A percentile compares a stretch with the other conserved stretches of the same genome.
Conservation (phyloP, 2,113 vertebrate species). For the Brachyhypopomus gauderio region DNA sequence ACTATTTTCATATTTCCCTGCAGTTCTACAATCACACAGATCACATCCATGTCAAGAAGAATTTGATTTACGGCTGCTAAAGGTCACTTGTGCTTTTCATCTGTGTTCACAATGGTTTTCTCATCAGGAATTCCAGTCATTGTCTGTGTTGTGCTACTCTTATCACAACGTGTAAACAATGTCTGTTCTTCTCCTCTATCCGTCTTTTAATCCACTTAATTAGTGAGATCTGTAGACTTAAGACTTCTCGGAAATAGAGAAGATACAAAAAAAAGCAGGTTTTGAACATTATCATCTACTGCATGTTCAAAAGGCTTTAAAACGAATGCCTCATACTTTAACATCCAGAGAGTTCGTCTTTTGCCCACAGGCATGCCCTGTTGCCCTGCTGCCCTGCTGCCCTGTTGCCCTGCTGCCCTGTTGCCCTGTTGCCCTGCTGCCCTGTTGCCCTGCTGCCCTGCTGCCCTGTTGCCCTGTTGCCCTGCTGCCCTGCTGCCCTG, state of each 20-base stretch:
- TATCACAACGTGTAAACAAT: conserved; percentile 73
- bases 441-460: background rate
- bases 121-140: conserved; percentile 72
- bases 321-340: conserved; percentile 22
- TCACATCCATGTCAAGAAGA: conserved; percentile 8
- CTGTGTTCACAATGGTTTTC: conserved; percentile 65
- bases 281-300: conserved; percentile 40
- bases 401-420: background rate
- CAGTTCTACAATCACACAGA: background rate
- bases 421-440: background rate
- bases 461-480: background rate
- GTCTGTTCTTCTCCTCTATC: conserved; percentile 61
- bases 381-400: background rate
- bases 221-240: conserved; percentile 64
- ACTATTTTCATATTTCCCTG: background rate
- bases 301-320: conserved; percentile 23
- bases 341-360: background rate
- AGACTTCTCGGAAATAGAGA: conserved; percentile 53
- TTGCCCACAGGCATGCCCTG: conserved; percentile 4
- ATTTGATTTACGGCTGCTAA: conserved; percentile 5
- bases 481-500: background rate
- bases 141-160: conserved; percentile 69
- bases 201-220: conserved; percentile 62
- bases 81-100: conserved; percentile 51
- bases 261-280: conserved; percentile 39